A percentile compares a stretch with the other conserved stretches of the same genome.
These are phyloP conservation scores for Barypeithes pellucidus DNA, from an alignment of 2,888 invertebrate genomes.

Conservation along the genomic window DNA sequence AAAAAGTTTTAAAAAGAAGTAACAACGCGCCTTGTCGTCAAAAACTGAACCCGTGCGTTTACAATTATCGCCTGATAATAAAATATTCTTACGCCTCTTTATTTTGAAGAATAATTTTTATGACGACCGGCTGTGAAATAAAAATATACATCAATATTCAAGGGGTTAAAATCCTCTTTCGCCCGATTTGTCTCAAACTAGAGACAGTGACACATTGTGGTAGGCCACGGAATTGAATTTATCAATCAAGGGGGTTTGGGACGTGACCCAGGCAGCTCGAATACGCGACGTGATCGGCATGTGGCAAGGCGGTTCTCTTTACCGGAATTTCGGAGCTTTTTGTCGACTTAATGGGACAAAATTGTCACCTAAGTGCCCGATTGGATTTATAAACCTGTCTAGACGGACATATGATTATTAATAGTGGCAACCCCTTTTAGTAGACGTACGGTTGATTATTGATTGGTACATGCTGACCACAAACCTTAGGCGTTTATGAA, in stretches of 20 bases:
- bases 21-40: no score
- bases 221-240: constrained; percentile 62
- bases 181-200: constrained; percentile 47
- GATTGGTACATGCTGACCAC: neutral
- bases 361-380: constrained; percentile 38
- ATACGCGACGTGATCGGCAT: constrained; percentile 59
- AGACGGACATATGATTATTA: constrained; percentile 30
- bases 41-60: no score
- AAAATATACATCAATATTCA: constrained; percentile 20
- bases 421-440: constrained; percentile 8
- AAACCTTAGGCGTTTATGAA: neutral
- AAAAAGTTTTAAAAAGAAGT: no score
- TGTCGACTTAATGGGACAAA: constrained; percentile 43
- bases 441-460: neutral
- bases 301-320: constrained; percentile 33
- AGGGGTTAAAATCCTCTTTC: constrained; percentile 34
- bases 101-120: neutral
- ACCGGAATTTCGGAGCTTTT: constrained; percentile 43
- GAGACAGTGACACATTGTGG: constrained; percentile 60
- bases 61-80: no score
- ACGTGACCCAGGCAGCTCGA: constrained; percentile 54
- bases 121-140: neutral
- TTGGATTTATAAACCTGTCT: constrained; percentile 25
- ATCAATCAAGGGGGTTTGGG: constrained; percentile 58
- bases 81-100: no score